Percentiles rank a stretch among this genome's conserved stretches.
phyloP scores from a whole-genome alignment of 2,888 invertebrate genomes.

The Perdita meconis region DNA sequence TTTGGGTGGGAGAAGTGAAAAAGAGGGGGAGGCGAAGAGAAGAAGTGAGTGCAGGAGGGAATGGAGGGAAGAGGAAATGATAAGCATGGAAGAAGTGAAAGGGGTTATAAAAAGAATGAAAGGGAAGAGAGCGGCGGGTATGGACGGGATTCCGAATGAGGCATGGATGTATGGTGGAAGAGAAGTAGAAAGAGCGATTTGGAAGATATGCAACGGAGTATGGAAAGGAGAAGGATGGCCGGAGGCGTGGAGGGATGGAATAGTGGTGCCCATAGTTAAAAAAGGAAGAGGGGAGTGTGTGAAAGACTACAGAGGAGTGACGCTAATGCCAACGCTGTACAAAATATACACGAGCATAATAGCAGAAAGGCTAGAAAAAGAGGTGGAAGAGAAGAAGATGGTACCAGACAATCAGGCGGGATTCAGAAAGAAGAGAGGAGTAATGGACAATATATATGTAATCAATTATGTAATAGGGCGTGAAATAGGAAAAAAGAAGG shows the following conservation, averaged over 20 bases:
- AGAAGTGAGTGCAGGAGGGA: too few species aligned
- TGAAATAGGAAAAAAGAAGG: background rate
- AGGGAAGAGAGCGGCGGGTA: too few species aligned
- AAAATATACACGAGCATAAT: background rate
- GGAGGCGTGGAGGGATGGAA: background rate
- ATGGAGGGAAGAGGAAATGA: too few species aligned
- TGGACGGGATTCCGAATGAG: too few species aligned
- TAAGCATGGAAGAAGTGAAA: too few species aligned
- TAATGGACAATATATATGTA: background rate
- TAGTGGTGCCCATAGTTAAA: background rate
- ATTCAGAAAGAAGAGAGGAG: background rate
- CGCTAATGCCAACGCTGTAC: background rate
- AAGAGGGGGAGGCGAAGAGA: too few species aligned
- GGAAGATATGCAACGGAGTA: background rate
- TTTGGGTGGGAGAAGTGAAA: too few species aligned
- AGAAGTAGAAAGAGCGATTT: too few species aligned
- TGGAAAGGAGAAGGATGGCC: background rate
- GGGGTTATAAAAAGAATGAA: too few species aligned
- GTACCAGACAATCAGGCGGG: background rate
- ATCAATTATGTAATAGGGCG: background rate
- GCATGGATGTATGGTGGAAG: too few species aligned
- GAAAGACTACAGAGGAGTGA: background rate
- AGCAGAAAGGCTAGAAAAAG: background rate
- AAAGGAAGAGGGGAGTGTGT: background rate
- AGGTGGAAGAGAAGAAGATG: background rate